Conservation (phyloP, 2,797 vertebrate genomes). For the Brotula barbata region DNA sequence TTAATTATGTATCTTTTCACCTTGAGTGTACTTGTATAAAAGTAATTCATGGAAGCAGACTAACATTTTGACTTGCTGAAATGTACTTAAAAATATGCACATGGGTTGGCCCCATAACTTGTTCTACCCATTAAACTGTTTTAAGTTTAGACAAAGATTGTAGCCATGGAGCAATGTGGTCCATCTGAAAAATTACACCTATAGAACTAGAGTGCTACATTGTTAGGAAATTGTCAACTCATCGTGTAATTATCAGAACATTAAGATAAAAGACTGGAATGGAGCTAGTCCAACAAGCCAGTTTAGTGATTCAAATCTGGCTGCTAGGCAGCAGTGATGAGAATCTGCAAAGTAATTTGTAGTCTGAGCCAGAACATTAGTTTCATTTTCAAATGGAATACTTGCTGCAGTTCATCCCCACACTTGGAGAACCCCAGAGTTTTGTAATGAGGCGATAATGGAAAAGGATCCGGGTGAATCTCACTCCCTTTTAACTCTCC, state of each 20-base stretch:
- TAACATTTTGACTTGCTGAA: no score
- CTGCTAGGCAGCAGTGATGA: constrained; percentile 37
- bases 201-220: constrained; percentile 3
- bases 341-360: constrained; percentile 59
- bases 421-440: constrained; percentile 37
- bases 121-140: not conserved
- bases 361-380: constrained; percentile 58
- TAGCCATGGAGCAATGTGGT: constrained; percentile 2
- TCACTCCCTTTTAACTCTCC: constrained; percentile 31
- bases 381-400: constrained; percentile 63
- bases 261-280: constrained; percentile 33
- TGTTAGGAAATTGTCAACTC: constrained; percentile 16
- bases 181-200: not conserved
- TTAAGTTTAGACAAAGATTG: not conserved
- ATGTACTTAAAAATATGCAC: no score
- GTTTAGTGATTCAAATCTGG: constrained; percentile 53
- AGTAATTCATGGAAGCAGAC: no score
- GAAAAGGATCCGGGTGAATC: constrained; percentile 52
- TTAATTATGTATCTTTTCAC: no score
- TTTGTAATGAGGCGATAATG: constrained; percentile 67
- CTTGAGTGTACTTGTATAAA: no score
- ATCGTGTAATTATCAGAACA: constrained; percentile 15
- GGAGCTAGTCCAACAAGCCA: constrained; percentile 35
- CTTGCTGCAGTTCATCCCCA: constrained; percentile 48
- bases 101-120: no score